A percentile compares a stretch with the other conserved stretches of the same genome.
phyloP scores from a whole-genome alignment of 2,113 vertebrate species.

The Xiphias gladius region DNA sequence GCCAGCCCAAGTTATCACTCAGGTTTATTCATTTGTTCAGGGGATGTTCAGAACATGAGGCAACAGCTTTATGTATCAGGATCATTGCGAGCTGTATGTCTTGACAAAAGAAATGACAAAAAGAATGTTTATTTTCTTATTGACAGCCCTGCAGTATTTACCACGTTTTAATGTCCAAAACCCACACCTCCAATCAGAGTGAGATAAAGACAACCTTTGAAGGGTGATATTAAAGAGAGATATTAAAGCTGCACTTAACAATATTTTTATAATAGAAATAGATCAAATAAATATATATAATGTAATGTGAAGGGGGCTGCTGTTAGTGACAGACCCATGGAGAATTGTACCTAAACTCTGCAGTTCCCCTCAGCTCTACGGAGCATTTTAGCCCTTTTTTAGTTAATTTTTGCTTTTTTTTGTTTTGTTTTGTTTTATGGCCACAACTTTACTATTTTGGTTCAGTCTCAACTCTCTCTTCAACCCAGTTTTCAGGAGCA shows the following conservation, averaged over 20 bases:
- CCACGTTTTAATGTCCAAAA: neutral
- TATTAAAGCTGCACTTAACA: constrained; percentile 20
- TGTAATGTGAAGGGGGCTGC: neutral
- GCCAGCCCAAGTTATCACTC: constrained; percentile 47
- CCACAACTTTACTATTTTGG: neutral
- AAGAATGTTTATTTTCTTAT: constrained; percentile 11
- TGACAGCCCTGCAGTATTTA: neutral
- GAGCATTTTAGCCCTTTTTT: too few species aligned
- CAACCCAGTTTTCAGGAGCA: neutral
- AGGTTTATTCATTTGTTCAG: constrained; percentile 76
- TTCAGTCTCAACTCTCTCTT: neutral
- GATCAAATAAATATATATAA: neutral
- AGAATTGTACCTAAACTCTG: neutral
- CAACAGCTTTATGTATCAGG: constrained; percentile 8
- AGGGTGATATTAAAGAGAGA: neutral
- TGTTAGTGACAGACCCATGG: neutral
- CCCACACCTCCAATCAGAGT: neutral
- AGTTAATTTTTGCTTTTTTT: neutral
- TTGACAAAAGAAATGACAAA: neutral
- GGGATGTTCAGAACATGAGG: constrained; percentile 44
- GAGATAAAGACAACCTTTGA: neutral
- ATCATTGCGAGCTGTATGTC: neutral
- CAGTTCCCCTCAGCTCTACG: neutral
- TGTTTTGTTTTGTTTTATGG: too few species aligned
- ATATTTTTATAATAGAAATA: constrained; percentile 48